Base-by-base conservation (phyloP, 2,797 vertebrate genomes). In the Menidia menidia region DNA sequence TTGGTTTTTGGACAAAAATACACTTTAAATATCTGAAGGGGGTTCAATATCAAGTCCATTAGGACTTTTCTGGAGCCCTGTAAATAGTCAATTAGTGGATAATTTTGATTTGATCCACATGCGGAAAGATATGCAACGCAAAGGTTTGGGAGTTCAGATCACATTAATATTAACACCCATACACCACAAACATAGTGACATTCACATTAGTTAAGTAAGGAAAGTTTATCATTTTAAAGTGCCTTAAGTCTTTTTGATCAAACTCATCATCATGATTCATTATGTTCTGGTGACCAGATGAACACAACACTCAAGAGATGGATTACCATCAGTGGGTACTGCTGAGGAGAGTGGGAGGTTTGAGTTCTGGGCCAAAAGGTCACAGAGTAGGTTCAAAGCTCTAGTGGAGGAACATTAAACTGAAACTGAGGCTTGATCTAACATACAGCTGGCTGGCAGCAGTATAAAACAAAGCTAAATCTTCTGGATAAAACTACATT, bases 21-120 rank as follows among this genome's bases (percentile, higher is more conserved):
- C 94, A 92, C 96, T 97, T 97, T 96, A 96, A 98, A 97, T 94
- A 95, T 95, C 95, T 94, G 86, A 93, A 82, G 81, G 87, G 94
- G 95, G 96, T 97, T 98, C 98, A 97, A 97, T 98, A 97, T 97
- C 96, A 96, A 96, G 95, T 97, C 96, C 96, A 98, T 99, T 97
- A 98, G 90, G 92, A 95, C 86, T 93, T 95, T 93, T 95, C 95
- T 95, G 91, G 90, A 94, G 95, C 93, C 96, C 96, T 95, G 96
- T 98, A 98, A 98, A 99, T 96, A 97, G 95, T 97, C 97, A 98
- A 97, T 98, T 98, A 98, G 95, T 92, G 96, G 95, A 96, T 96
- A 87, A 94, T 96, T 96, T 93, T 98, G 96, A 99, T 98, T 96
- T 90, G 95, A 97, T 96, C 96, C 97, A 98, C 96, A 98, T 99